phyloP scores from a whole-genome alignment of 2,888 invertebrate genomes.

The Rhagonycha lutea region DNA sequence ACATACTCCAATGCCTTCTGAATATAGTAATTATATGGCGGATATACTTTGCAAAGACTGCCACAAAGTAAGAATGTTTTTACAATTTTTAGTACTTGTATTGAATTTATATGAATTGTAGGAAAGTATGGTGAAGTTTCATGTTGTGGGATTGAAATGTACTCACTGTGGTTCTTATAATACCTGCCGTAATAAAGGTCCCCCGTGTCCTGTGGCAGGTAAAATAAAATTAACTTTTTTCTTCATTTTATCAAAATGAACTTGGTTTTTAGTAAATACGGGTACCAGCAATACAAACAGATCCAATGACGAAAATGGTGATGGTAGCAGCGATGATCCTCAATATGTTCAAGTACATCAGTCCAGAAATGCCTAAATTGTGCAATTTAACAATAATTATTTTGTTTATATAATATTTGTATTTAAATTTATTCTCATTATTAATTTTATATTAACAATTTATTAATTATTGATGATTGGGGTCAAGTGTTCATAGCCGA shows the following conservation, averaged over 20 bases:
- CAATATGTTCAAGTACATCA: neutral
- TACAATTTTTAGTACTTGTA: neutral
- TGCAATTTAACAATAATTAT: neutral
- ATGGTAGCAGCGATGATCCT: slow-evolving; percentile 1
- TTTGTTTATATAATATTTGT: neutral
- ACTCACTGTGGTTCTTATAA: slow-evolving; percentile 88
- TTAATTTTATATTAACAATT: neutral
- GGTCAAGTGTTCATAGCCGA: neutral
- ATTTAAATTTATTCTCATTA: neutral
- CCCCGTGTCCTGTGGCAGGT: slow-evolving; percentile 39
- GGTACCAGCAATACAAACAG: slow-evolving; percentile 14
- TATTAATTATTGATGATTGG: neutral
- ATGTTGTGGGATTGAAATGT: slow-evolving; percentile 87
- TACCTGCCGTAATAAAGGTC: slow-evolving; percentile 79
- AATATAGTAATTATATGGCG: slow-evolving; percentile 78
- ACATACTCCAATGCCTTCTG: slow-evolving; percentile 82
- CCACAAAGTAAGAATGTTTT: slow-evolving; percentile 68
- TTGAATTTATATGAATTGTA: slow-evolving; percentile 49
- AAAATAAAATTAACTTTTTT: neutral
- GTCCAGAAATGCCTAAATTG: neutral
- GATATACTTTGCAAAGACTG: slow-evolving; percentile 90
- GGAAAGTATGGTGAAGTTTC: slow-evolving; percentile 82
- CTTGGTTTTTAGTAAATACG: neutral
- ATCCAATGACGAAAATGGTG: slow-evolving; percentile 10
- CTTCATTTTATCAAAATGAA: neutral